Evolutionary conservation across 2,113 vertebrate species (phyloP), one percentile per base, ranked within the genome.

Genomic region (Cyrtonyx montezumae): DNA sequence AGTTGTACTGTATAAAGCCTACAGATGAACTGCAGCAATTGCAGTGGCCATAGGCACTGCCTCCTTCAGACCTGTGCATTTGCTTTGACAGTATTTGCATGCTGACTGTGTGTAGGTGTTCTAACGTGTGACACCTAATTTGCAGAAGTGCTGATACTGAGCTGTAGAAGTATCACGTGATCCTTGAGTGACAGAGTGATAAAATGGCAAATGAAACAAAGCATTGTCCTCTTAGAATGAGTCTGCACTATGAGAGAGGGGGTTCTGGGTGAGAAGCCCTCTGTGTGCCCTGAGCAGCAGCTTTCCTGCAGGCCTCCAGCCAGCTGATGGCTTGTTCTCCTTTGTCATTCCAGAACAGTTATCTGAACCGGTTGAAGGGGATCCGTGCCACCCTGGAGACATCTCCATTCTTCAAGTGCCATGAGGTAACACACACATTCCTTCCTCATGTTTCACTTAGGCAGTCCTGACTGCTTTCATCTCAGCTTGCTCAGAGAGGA

Each of bases 391-490:
- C 98, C 34, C 97, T 99, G 94, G 99, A 99, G 96, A 96, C 94
- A 6, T 99, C 99, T 20, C 96, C 98, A 0, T 99, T 99, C 98
- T 99, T 99, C 97, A 98, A 98, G 96, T 98, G 98, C 82, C 99
- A 99, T 7, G 99, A 99, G 99, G 99, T 99, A 97, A 97, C 74
- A 40, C 3, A 36, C 7, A 0, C 62, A 3, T 65, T 40, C 59
- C 61, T 37, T 42, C n/a, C 79, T 53, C 42, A 13, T 12, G 30
- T 37, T 18, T 22, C 62, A 28, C 16, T 84, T 73, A 30, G 43
- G 45, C 7, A 82, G 18, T 70, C 40, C 46, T 85, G 26, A 48
- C 36, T 92, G 21, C 21, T 68, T 84, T 77, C 51, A 77, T 58
- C 43, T 70, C 56, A 42, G 8, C 22, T 89, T 70, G 15, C 79